phyloP scores from a whole-genome alignment of 2,113 vertebrate genomes.

The Coreoperca whiteheadi region DNA sequence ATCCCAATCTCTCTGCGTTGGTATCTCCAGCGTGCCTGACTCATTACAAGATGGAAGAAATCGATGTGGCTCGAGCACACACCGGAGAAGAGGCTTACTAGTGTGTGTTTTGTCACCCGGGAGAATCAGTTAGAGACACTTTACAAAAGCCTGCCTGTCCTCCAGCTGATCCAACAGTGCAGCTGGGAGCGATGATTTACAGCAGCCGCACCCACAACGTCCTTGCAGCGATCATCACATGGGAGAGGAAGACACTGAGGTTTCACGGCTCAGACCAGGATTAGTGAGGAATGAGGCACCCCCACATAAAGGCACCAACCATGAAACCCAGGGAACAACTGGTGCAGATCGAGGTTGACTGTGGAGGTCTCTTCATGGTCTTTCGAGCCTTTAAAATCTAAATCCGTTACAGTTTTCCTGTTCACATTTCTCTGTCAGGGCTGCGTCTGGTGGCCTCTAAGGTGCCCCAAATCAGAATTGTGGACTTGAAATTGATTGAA shows the following conservation, averaged over 20 bases:
- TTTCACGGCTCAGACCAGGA: constrained; percentile 20
- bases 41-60: constrained; percentile 25
- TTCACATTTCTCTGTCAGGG: neutral
- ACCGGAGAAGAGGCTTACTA: constrained; percentile 24
- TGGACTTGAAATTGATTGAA: neutral
- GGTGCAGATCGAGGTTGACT: neutral
- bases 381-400: neutral
- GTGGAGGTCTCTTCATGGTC: constrained; percentile 2
- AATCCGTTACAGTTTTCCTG: neutral
- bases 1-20: neutral
- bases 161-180: constrained; percentile 64
- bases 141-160: constrained; percentile 75
- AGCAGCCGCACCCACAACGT: constrained; percentile 30
- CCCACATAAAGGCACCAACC: constrained; percentile 2
- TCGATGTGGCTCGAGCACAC: constrained; percentile 8
- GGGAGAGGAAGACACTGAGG: constrained; percentile 32
- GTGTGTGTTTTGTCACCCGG: constrained; percentile 47
- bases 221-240: constrained; percentile 45
- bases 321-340: constrained; percentile 36
- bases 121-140: constrained; percentile 70
- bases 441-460: neutral
- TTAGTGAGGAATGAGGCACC: constrained; percentile 39
- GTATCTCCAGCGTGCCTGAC: neutral
- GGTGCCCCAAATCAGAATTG: neutral
- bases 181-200: constrained; percentile 74